Evolutionary conservation across 1,140 invertebrate species (phyloP), one percentile per base, ranked within the genome.

Genomic region (Trachymyrmex septentrionalis): DNA sequence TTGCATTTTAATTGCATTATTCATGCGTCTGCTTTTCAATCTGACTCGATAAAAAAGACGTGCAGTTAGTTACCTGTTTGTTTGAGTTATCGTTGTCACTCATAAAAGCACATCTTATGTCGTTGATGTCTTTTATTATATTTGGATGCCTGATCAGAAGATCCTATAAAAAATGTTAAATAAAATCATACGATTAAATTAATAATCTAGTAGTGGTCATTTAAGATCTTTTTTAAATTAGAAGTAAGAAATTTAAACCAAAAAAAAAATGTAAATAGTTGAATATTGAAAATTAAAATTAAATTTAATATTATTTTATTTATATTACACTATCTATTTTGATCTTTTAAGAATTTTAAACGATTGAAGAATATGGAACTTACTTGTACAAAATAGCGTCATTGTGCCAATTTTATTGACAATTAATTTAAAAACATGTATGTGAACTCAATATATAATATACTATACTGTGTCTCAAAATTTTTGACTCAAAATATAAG

Each of bases 111-210:
- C 97, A 98, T 87, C 94, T 96, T n/a, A 98, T 96, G 81, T 97
- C 96, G 3, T 96, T 92, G 14, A 97, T 92, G 91, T 98, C 97
- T 72, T 96, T 95, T 53, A 98, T 96, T 57, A 98, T 95, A 24
- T 95, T 94, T 69, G 96, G 95, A 92, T 98, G 97, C 92, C 97
- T 97, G 78, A 97, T 96, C 2, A 98, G 92, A 27, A 98, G 94
- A 59, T 97, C 96, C 96, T 91, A 21, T 9, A 61, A 53, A 48
- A 66, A 21, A 1, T 30, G 1, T 27, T n/a, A 50, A 75, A 44
- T 59, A 59, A 1, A 69, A 34, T 3, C 14, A 59, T 24, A 19
- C 12, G 0, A 21, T 3, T 48, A n/a, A 89, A 82, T 27, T 14
- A 44, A 55, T 53, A 48, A n/a, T 19, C 12, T 48, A 0, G 4